These are phyloP conservation scores for Syndactyla subalaris DNA, from an alignment of 2,797 vertebrate species.

Conservation along the genomic window DNA sequence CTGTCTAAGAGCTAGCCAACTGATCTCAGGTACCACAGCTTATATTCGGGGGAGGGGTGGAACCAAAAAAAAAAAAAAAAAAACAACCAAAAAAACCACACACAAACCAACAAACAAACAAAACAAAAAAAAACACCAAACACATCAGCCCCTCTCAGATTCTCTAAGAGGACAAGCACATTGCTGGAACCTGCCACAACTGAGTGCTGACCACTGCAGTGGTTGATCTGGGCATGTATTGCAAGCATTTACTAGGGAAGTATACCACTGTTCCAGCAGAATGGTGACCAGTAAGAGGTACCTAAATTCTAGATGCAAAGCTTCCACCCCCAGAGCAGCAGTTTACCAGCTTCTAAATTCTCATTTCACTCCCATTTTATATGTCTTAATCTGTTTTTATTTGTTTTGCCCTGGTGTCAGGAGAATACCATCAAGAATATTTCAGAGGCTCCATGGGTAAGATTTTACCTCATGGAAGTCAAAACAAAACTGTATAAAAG, in stretches of 20 bases:
- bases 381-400: not conserved
- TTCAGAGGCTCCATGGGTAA: not conserved
- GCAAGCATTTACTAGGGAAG: not conserved
- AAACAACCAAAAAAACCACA: no score
- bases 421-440: not conserved
- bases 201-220: not conserved
- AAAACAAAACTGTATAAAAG: not conserved
- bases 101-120: no score
- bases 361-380: not conserved
- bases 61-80: no score
- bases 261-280: not conserved
- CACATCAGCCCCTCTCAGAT: not conserved
- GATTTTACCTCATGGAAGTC: not conserved
- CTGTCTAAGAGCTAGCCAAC: not conserved
- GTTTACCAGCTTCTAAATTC: not conserved
- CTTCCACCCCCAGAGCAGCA: not conserved
- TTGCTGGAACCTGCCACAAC: not conserved
- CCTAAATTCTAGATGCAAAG: not conserved
- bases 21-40: not conserved
- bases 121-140: no score
- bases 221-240: not conserved
- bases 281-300: not conserved
- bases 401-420: not conserved
- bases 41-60: not conserved
- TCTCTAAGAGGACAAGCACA: accelerated